A percentile compares a stretch with the other conserved stretches of the same genome.
Conservation (phyloP, 2,113 vertebrate genomes). For the Toxotes chatareus region DNA sequence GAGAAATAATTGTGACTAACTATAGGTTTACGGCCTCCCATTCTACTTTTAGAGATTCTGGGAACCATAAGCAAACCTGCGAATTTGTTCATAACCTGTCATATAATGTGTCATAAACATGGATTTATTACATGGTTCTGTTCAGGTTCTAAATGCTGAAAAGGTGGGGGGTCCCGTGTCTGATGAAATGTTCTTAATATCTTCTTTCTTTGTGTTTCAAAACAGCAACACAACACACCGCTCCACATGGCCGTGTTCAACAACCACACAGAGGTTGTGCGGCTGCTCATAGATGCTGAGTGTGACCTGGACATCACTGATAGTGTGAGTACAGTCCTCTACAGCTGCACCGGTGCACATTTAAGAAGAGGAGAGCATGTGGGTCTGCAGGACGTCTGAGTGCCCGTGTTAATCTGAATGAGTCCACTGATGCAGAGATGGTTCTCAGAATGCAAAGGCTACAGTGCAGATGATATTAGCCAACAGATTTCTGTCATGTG, state of each 20-base stretch:
- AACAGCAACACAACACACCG: conserved; percentile 86
- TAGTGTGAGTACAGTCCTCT: conserved; percentile 82
- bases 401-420: background rate
- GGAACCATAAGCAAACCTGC: too few relatives aligned
- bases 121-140: background rate
- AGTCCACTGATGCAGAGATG: background rate
- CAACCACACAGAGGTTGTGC: conserved; percentile 85
- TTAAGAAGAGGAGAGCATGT: background rate
- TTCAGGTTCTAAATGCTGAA: background rate
- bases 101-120: too few relatives aligned
- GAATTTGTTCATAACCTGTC: too few relatives aligned
- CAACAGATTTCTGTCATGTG: background rate
- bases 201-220: conserved; percentile 34
- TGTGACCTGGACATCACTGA: conserved; percentile 89
- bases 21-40: too few relatives aligned
- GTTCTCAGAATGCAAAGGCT: background rate
- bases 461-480: background rate
- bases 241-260: conserved; percentile 86
- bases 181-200: background rate
- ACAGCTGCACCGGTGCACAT: background rate
- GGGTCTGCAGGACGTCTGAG: background rate
- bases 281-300: conserved; percentile 83
- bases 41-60: too few relatives aligned
- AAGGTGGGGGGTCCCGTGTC: background rate
- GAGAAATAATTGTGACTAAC: too few relatives aligned